Conservation (phyloP, 2,797 vertebrate genomes). For the Leptoclinus maculatus region DNA sequence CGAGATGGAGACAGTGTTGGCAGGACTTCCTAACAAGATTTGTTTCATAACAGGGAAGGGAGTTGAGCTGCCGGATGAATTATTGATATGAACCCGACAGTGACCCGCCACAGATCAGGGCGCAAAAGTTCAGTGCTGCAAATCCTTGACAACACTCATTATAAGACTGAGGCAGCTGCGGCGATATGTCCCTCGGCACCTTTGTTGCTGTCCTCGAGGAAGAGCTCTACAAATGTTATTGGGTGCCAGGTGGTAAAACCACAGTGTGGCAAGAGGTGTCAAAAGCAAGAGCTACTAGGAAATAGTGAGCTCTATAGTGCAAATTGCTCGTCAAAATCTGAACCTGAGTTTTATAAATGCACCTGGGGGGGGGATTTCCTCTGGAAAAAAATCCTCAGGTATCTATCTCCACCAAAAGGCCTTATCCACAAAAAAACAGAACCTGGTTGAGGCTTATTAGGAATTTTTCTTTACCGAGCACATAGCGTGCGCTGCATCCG, state of each 20-base stretch:
- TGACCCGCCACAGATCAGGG: slow-evolving; percentile 75
- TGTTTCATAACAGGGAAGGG: slow-evolving; percentile 69
- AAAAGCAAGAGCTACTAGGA: slow-evolving; percentile 51
- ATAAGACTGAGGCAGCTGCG: slow-evolving; percentile 62
- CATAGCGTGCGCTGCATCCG: slow-evolving; percentile 28
- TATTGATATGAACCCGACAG: slow-evolving; percentile 78
- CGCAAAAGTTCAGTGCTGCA: slow-evolving; percentile 69
- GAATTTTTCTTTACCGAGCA: slow-evolving; percentile 51
- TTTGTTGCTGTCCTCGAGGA: slow-evolving; percentile 53
- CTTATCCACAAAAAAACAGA: background rate
- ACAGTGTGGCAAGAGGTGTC: slow-evolving; percentile 72
- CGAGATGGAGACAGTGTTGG: slow-evolving; percentile 52
- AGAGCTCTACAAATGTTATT: slow-evolving; percentile 52
- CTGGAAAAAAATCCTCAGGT: slow-evolving; percentile 25
- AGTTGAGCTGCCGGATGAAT: slow-evolving; percentile 74
- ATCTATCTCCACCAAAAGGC: slow-evolving; percentile 3
- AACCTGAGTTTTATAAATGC: slow-evolving; percentile 45
- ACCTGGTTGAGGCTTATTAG: slow-evolving; percentile 52
- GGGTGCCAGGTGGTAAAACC: slow-evolving; percentile 61
- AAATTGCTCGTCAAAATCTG: slow-evolving; percentile 59
- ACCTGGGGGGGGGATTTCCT: slow-evolving; percentile 55
- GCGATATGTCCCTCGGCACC: slow-evolving; percentile 49
- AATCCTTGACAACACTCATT: slow-evolving; percentile 76
- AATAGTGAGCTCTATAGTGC: slow-evolving; percentile 56
- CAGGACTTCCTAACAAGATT: slow-evolving; percentile 73